These are phyloP conservation scores for Avahi laniger DNA, from an alignment of 2,797 vertebrate species.

Conservation along the genomic window DNA sequence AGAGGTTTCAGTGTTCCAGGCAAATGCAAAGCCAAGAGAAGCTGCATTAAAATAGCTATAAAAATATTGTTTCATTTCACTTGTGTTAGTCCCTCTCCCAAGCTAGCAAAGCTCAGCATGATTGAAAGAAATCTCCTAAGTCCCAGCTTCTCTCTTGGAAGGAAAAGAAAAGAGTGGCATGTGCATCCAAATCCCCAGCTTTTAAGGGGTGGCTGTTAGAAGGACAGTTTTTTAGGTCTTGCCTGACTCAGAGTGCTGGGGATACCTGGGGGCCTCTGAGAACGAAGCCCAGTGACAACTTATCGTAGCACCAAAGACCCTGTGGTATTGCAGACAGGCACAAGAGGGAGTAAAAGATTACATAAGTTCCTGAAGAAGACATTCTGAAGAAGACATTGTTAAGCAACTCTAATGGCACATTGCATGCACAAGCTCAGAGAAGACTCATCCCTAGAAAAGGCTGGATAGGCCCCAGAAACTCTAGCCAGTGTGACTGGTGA, in stretches of 20 bases:
- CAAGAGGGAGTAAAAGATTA: neutral
- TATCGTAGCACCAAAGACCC: neutral
- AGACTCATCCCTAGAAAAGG: neutral
- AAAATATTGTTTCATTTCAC: neutral
- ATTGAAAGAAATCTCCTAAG: too few species aligned
- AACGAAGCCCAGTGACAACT: neutral
- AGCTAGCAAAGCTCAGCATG: neutral
- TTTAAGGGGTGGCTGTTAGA: neutral
- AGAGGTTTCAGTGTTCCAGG: too few species aligned
- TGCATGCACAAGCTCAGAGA: neutral
- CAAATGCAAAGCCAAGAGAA: neutral
- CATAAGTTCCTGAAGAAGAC: too few species aligned
- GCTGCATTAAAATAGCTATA: neutral
- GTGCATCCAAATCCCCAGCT: too few species aligned
- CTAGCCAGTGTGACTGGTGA: neutral
- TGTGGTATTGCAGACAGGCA: neutral
- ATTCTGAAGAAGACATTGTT: neutral
- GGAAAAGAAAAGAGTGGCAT: neutral
- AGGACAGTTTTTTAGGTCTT: neutral
- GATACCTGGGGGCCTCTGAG: neutral
- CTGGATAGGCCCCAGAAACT: neutral
- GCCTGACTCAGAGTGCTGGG: neutral
- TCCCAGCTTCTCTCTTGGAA: too few species aligned
- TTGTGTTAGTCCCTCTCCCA: too few species aligned
- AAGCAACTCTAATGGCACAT: neutral